Percentiles rank a stretch among this genome's conserved stretches.
These are phyloP conservation scores for Habroteleia sp. DNA, from an alignment of 2,888 invertebrate genomes.

Conservation along the genomic window DNA sequence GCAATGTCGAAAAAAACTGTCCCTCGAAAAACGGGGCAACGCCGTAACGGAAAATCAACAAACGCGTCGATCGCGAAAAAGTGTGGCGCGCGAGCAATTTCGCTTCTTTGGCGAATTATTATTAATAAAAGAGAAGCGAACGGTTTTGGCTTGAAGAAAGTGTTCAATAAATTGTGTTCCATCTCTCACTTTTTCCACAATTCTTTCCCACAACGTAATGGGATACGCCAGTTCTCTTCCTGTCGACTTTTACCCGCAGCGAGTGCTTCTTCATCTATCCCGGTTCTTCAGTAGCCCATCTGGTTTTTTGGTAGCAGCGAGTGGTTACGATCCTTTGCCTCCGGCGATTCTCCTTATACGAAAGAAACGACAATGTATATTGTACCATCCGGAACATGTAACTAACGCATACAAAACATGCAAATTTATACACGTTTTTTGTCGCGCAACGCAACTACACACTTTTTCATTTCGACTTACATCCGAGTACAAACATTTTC, in stretches of 20 bases:
- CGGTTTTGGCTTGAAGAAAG: too few species aligned
- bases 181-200: constrained; percentile 1
- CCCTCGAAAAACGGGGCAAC: too few species aligned
- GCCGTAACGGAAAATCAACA: too few species aligned
- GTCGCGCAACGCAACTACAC: background rate
- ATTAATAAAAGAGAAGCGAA: too few species aligned
- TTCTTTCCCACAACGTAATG: constrained; percentile 36
- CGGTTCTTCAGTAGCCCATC: constrained; percentile 77
- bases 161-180: too few species aligned
- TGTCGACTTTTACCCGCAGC: constrained; percentile 57
- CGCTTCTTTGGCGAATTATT: too few species aligned
- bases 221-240: constrained; percentile 42
- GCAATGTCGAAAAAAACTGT: too few species aligned
- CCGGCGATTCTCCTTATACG: constrained; percentile 71
- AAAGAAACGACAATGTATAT: constrained; percentile 66
- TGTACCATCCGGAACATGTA: constrained; percentile 14
- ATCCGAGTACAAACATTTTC: background rate
- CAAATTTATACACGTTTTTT: constrained; percentile 33
- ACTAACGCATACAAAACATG: constrained; percentile 23
- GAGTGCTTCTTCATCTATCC: constrained; percentile 56
- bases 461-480: constrained; percentile 1
- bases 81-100: too few species aligned
- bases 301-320: constrained; percentile 79
- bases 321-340: constrained; percentile 66
- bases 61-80: too few species aligned